Base-by-base conservation (phyloP, 23 tunicate genomes). In the Oikopleura albicans region DNA sequence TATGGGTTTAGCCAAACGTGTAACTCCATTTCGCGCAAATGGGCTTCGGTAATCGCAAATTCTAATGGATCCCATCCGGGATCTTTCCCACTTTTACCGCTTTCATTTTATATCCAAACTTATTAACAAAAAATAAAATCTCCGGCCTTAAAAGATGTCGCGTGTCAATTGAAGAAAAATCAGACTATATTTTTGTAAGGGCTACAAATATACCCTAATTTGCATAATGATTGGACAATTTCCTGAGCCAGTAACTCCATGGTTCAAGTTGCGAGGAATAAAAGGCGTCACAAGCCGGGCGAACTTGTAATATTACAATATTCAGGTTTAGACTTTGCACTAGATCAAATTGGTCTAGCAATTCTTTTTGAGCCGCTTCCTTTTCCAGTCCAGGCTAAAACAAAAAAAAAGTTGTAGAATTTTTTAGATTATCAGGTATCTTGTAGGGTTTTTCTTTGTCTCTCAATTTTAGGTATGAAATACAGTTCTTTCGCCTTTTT, bases 21-120 rank as follows among this genome's bases (percentile, higher is more conserved):
- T 2, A 71, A 35, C 34, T 71, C 79, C 29, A 71, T 31, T 22
- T 35, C 79, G 28, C 79, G 29, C 31, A 2, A 2, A 71, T 71
- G 79, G 2, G 79, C 79, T 71, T 71, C 79, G 2, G 29, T 29
- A 16, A 71, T 29, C 4, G 79, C 79, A n/a, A 71, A 71, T 71
- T 71, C 79, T 71, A 71, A n/a, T 29, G 79, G 79, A n/a, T 71
- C 79, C 79, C 79, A 71, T 71, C 79, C 79, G 34, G 79, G 79
- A n/a, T 71, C 34, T 16, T 22, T 2, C 4, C 79, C 79, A 49
- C 63, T 49, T 49, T 49, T 49, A 22, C 63, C 63, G 22, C 63
- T 49, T n/a, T n/a, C n/a, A n/a, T n/a, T n/a, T n/a, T n/a, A n/a
- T n/a, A n/a, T n/a, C n/a, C n/a, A n/a, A n/a, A n/a, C n/a, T n/a